These are phyloP conservation scores for Aldabrachelys gigantea DNA, from an alignment of 2,113 vertebrate species.

Conservation along the genomic window DNA sequence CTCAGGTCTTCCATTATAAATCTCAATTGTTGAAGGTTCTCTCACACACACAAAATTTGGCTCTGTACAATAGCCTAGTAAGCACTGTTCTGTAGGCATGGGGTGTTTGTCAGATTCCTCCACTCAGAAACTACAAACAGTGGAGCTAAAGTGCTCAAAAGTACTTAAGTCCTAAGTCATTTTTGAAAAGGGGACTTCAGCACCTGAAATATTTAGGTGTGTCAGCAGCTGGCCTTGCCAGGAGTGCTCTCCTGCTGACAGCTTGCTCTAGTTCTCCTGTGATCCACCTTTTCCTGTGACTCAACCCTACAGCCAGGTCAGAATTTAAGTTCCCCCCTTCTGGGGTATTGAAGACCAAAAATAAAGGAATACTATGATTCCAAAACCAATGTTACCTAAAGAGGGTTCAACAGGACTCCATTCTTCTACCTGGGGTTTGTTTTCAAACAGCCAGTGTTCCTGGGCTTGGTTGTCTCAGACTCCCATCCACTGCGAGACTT, in stretches of 20 bases:
- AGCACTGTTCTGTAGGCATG: neutral
- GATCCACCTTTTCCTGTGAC: neutral
- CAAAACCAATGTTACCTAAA: neutral
- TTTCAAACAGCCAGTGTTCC: neutral
- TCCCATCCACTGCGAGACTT: neutral
- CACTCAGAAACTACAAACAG: neutral
- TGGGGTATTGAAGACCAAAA: neutral
- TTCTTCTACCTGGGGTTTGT: neutral
- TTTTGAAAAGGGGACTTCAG: neutral
- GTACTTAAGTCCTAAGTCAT: neutral
- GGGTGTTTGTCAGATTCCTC: neutral
- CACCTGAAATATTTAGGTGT: neutral
- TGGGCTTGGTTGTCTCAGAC: neutral
- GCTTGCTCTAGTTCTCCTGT: neutral
- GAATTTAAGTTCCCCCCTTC: neutral
- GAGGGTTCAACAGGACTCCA: neutral
- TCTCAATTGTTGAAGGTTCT: neutral
- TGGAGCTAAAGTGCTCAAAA: neutral
- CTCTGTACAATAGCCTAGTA: neutral
- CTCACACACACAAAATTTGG: neutral
- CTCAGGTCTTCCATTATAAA: neutral
- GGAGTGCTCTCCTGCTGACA: neutral
- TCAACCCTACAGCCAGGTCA: neutral
- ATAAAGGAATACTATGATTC: neutral
- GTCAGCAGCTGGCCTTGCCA: neutral